phyloP scores from a whole-genome alignment of 2,113 vertebrate species.

The Pelecanus crispus region DNA sequence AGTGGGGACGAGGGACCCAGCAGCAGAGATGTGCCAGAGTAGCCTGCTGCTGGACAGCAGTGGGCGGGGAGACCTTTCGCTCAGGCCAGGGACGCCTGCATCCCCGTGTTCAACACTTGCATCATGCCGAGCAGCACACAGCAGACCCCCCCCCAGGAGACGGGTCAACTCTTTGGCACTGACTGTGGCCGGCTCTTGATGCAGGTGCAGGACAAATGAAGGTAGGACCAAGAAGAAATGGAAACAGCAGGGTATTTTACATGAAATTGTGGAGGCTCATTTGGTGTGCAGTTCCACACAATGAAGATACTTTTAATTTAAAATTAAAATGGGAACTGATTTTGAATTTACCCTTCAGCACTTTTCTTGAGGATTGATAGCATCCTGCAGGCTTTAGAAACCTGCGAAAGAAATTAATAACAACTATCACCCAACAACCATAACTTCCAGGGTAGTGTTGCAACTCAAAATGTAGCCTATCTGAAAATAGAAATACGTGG shows the following conservation, averaged over 20 bases:
- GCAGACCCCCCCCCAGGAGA: not conserved
- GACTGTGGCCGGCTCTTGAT: rapidly evolving
- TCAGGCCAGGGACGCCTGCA: not conserved
- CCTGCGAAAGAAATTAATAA: not conserved
- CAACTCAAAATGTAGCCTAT: not conserved
- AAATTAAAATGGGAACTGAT: not conserved
- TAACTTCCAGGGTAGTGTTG: not conserved
- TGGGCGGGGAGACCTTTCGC: not conserved
- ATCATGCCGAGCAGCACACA: rapidly evolving
- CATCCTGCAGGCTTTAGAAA: not conserved
- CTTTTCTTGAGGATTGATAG: not conserved
- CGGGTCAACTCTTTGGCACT: not conserved
- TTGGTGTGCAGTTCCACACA: not conserved
- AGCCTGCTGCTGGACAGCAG: not conserved
- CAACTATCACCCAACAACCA: not conserved
- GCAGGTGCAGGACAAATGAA: not conserved
- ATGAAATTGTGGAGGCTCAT: not conserved
- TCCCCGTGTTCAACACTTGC: no score
- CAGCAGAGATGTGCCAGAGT: not conserved
- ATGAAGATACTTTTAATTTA: not conserved
- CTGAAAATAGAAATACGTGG: not conserved
- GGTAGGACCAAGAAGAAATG: not conserved
- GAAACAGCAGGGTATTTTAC: not conserved
- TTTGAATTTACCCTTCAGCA: not conserved
- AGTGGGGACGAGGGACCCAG: not conserved